A percentile compares a stretch with the other conserved stretches of the same genome.
These are phyloP conservation scores for Bubalus kerabau DNA, from an alignment of 2,113 vertebrate species.

Conservation along the genomic window DNA sequence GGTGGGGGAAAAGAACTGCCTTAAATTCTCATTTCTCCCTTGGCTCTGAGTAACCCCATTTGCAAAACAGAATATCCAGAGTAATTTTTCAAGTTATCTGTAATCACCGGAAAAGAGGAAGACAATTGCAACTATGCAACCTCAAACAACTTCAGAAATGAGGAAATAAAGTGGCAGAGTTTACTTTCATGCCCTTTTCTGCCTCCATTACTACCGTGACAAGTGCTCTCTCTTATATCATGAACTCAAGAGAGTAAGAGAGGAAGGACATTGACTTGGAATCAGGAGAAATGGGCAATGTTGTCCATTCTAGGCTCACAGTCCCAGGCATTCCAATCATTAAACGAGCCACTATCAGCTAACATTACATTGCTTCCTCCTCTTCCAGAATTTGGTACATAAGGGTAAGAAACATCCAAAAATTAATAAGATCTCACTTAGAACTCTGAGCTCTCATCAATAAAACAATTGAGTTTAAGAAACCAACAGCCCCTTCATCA, in stretches of 20 bases:
- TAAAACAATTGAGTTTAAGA: constrained; percentile 2
- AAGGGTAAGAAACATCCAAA: neutral
- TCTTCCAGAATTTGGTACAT: neutral
- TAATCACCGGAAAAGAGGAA: neutral
- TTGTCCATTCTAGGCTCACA: neutral
- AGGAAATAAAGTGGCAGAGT: neutral
- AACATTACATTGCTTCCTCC: neutral
- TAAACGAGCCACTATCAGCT: neutral
- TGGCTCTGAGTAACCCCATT: neutral
- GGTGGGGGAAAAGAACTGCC: accelerated
- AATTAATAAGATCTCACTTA: neutral
- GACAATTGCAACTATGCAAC: neutral
- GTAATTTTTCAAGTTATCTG: neutral
- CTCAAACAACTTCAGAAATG: constrained; percentile 32
- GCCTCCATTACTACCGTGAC: neutral
- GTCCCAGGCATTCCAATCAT: neutral
- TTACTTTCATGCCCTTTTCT: neutral
- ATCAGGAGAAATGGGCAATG: neutral
- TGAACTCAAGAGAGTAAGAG: neutral
- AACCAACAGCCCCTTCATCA: neutral
- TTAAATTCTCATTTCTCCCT: neutral
- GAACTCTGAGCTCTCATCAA: neutral
- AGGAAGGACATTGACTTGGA: neutral
- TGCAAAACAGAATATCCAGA: neutral
- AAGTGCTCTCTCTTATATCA: neutral